phyloP scores from a whole-genome alignment of 2,888 invertebrate species.

The Eulithis testata region DNA sequence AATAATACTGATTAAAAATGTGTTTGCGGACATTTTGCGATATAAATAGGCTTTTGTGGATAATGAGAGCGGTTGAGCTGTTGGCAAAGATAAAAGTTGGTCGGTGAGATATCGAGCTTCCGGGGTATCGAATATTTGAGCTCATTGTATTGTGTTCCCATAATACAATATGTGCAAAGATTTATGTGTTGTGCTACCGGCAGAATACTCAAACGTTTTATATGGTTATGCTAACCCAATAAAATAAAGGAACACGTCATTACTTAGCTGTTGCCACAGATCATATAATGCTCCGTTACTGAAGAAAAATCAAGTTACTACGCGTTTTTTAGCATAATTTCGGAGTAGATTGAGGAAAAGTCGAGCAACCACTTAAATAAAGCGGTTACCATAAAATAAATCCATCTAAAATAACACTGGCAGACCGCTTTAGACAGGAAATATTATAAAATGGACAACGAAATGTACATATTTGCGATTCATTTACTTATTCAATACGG shows the following conservation, averaged over 20 bases:
- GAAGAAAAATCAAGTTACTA: too few species aligned
- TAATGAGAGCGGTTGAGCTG: conserved; percentile 9
- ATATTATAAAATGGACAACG: conserved; percentile 1
- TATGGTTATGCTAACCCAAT: too few species aligned
- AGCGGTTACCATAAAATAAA: background rate
- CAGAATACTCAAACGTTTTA: too few species aligned
- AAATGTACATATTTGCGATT: conserved; percentile 44
- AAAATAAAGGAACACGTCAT: too few species aligned
- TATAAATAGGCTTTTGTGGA: conserved; percentile 21
- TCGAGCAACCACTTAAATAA: background rate
- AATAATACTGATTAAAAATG: conserved; percentile 49
- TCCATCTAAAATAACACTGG: background rate
- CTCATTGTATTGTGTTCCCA: background rate
- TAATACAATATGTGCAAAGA: too few species aligned
- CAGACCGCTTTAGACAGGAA: conserved; percentile 1
- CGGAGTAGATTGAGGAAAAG: background rate
- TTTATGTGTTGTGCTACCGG: too few species aligned
- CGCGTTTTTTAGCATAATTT: too few species aligned
- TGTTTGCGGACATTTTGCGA: conserved; percentile 35
- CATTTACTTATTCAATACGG: conserved; percentile 61
- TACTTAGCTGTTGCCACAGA: too few species aligned
- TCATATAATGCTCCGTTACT: too few species aligned
- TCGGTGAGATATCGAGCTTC: conserved; percentile 8
- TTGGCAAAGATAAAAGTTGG: conserved; percentile 22
- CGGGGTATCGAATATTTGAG: conserved; percentile 1